Evolutionary conservation across 2,113 vertebrate genomes (phyloP).

Genomic region (Empidonax traillii): DNA sequence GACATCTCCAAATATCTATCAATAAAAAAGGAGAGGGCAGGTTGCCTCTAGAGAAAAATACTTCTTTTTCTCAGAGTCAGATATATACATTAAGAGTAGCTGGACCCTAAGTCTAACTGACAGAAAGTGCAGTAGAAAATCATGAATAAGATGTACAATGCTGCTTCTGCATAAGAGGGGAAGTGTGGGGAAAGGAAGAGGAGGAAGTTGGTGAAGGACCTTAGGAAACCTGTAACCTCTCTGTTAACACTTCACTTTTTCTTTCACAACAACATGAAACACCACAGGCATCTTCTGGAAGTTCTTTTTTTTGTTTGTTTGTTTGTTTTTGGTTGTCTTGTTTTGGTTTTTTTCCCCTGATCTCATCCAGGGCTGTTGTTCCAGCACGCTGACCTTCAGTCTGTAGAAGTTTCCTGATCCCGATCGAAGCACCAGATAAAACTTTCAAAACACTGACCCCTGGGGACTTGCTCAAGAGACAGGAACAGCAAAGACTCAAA

Average conservation of each 20-base stretch:
- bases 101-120: neutral
- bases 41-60: neutral
- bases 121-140: neutral
- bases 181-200: neutral
- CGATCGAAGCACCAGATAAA: neutral
- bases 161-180: neutral
- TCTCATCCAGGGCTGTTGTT: slow-evolving; percentile 8
- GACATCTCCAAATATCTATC: neutral
- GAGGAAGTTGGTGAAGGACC: neutral
- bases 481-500: neutral
- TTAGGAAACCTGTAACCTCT: neutral
- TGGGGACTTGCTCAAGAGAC: slow-evolving; percentile 3
- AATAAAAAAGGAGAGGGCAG: neutral
- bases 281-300: neutral
- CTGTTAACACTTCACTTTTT: neutral
- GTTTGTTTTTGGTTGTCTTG: too few species aligned
- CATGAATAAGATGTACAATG: neutral
- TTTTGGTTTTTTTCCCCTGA: neutral
- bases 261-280: neutral
- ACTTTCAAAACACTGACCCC: neutral
- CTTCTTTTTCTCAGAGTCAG: neutral
- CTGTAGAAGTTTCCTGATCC: neutral
- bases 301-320: neutral
- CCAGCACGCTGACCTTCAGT: slow-evolving; percentile 5
- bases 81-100: neutral